These are phyloP conservation scores for Zhuqinia jingwanae DNA, from an alignment of 2,888 invertebrate genomes.

Conservation along the genomic window DNA sequence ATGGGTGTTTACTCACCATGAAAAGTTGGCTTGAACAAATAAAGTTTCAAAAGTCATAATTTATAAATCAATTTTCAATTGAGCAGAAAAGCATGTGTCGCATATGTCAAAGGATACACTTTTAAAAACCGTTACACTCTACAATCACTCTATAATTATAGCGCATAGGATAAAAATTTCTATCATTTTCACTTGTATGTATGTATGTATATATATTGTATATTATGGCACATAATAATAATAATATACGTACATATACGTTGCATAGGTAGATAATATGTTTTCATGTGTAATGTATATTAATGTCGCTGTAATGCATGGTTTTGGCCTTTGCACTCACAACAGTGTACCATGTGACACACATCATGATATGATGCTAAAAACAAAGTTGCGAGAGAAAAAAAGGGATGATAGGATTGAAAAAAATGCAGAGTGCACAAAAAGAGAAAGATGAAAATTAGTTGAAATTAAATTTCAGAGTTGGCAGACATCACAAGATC, in stretches of 20 bases:
- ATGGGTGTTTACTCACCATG: conserved; percentile 67
- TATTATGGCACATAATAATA: too few species aligned
- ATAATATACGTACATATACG: too few species aligned
- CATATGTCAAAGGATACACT: conserved; percentile 54
- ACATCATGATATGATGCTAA: conserved; percentile 34
- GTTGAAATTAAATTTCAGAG: conserved; percentile 44
- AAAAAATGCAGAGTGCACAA: conserved; percentile 26
- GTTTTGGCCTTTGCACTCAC: conserved; percentile 41
- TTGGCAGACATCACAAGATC: conserved; percentile 30
- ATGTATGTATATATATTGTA: too few species aligned
- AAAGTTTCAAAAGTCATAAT: conserved; percentile 62
- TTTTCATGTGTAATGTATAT: too few species aligned
- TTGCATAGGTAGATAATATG: too few species aligned
- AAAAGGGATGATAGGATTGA: conserved; percentile 42
- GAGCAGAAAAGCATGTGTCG: conserved; percentile 69
- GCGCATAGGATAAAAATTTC: too few species aligned
- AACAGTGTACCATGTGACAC: conserved; percentile 46
- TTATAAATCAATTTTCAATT: conserved; percentile 72
- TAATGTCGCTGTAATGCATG: conserved; percentile 7
- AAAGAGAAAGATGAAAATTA: conserved; percentile 40
- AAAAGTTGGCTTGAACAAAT: conserved; percentile 60
- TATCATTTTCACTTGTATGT: not conserved
- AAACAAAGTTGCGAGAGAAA: not conserved
- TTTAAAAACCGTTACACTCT: conserved; percentile 1
- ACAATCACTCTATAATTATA: conserved; percentile 21